Conservation (phyloP, 2,888 invertebrate genomes). For the Andrena trimmerana region DNA sequence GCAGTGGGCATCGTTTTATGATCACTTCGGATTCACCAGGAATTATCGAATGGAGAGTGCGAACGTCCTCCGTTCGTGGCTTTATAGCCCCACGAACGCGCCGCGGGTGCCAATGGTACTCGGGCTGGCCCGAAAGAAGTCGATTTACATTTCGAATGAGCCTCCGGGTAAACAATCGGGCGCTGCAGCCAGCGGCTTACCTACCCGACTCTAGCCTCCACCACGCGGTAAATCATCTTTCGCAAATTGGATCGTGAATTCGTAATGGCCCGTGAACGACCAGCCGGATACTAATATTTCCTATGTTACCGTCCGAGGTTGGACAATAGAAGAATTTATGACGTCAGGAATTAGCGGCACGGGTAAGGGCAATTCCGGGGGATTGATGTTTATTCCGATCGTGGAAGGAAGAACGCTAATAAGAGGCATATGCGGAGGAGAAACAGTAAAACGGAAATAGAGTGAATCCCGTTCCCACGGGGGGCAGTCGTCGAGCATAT, state of each 20-base stretch:
- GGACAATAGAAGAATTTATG: neutral
- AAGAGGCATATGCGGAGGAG: constrained; percentile 18
- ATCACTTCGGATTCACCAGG: neutral
- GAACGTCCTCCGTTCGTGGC: neutral
- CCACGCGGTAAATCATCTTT: constrained; percentile 52
- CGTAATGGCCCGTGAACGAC: constrained; percentile 29
- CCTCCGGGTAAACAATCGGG: constrained; percentile 39
- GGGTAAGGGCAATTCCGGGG: constrained; percentile 42
- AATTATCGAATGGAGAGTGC: neutral
- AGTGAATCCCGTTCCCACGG: constrained; percentile 60
- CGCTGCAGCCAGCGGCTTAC: constrained; percentile 19
- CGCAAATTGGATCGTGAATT: constrained; percentile 60
- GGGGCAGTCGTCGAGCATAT: constrained; percentile 27
- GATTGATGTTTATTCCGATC: neutral
- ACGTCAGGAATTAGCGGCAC: constrained; percentile 14
- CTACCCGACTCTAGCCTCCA: constrained; percentile 28
- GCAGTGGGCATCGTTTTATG: neutral
- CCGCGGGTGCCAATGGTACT: constrained; percentile 9
- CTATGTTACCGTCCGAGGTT: neutral
- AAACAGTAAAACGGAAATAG: constrained; percentile 42
- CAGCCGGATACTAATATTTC: constrained; percentile 5
- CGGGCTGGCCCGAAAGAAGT: constrained; percentile 7
- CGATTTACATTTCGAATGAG: constrained; percentile 50
- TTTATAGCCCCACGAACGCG: neutral
- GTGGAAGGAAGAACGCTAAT: neutral